Percentiles rank a stretch among this genome's conserved stretches.
phyloP scores from a whole-genome alignment of 2,797 vertebrate genomes.

The Galago senegalensis region DNA sequence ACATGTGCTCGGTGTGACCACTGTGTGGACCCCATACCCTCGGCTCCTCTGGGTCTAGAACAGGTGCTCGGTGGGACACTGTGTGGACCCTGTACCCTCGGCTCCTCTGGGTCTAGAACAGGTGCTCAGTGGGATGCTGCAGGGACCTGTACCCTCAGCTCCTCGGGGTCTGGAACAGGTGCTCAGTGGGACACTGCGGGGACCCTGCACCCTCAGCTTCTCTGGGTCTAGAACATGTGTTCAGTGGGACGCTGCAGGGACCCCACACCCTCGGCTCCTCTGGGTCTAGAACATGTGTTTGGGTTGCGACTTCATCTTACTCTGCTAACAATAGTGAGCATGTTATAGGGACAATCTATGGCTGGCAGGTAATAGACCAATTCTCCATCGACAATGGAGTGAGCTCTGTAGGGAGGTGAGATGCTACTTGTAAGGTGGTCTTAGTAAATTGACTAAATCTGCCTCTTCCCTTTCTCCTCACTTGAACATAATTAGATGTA shows the following conservation, averaged over 20 bases:
- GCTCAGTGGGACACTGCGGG: too few species aligned
- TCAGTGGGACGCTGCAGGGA: too few species aligned
- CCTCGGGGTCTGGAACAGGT: too few species aligned
- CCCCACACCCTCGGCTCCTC: neutral
- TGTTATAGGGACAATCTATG: neutral
- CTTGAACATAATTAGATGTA: neutral
- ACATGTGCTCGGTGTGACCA: too few species aligned
- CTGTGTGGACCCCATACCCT: too few species aligned
- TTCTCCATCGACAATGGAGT: neutral
- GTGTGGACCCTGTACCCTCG: too few species aligned
- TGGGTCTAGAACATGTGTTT: neutral
- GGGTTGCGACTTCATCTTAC: neutral
- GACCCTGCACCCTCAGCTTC: too few species aligned
- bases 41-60: neutral
- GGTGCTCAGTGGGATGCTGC: neutral
- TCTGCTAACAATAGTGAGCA: neutral
- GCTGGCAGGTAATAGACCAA: neutral
- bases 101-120: too few species aligned
- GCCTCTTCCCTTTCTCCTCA: neutral
- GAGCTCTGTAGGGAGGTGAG: neutral
- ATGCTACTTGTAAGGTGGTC: neutral
- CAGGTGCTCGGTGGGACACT: too few species aligned
- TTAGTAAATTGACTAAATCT: neutral
- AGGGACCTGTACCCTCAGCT: neutral
- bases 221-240: too few species aligned